Evolutionary conservation across 1,140 invertebrate genomes (phyloP), one percentile per base, ranked within the genome.

Genomic region (Anoplophora glabripennis): DNA sequence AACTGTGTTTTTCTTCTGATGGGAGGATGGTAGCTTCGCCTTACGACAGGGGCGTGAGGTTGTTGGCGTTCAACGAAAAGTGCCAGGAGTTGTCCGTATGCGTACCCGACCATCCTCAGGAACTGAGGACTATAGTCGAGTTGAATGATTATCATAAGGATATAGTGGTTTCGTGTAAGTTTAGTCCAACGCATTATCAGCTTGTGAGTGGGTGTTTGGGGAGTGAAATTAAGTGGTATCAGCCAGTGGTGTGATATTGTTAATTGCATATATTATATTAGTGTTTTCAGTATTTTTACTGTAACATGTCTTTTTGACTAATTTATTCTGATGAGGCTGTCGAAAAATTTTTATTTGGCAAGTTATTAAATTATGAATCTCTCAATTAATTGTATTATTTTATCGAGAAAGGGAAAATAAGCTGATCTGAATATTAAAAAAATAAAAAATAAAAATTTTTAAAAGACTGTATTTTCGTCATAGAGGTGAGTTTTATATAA

Each of bases 131-230:
- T 68, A 86, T 51, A 69, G 81, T 62, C 85, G 92, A 71, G 69
- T 94, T 17, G 83, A 87, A 85, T 63, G 79, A 86, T 48, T 86
- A 86, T 65, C 93, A 96, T 71, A 78, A 83, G 17, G 88, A 93
- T 68, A 86, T 90, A 49, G 93, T 96, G n/a, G 85, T 96, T 15
- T 90, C 91, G 72, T 92, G 91, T 51, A 93, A 92, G 77, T 96
- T 96, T 75, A 94, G 89, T 51, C 93, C 93, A 0, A 83, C 81
- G 5, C 88, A 94, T 72, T 89, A 87, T 69, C 77, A 93, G 57
- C 80, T 95, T 5, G 93, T 94, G 3, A 92, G 91, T 7, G 93
- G 93, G 10, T 96, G 93, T 77, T 82, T 94, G 3, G 84, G 86
- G 48, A 93, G 94, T 2, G 87, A 89, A 70, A 88, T 96, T 45